Evolutionary conservation across 2,797 vertebrate genomes (phyloP).

Genomic region (Serranus cabrilla): DNA sequence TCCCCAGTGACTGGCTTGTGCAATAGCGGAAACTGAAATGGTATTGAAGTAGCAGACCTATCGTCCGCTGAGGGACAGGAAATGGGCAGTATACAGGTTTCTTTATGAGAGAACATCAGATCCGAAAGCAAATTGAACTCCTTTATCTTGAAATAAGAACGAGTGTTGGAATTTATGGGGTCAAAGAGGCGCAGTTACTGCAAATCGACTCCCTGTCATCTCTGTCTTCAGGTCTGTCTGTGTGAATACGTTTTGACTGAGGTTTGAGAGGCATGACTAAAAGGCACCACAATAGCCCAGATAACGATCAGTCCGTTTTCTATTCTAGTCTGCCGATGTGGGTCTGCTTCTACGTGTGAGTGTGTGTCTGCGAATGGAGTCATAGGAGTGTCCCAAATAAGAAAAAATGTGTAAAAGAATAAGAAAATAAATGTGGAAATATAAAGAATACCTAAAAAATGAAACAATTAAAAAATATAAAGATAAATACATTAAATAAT

Average conservation of each 20-base stretch:
- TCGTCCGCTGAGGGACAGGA: conserved; percentile 24
- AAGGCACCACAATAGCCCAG: conserved; percentile 58
- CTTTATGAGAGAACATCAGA: conserved; percentile 31
- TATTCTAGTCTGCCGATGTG: conserved; percentile 23
- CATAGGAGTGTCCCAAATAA: no score
- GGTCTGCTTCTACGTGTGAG: conserved; percentile 27
- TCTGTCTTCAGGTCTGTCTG: conserved; percentile 36
- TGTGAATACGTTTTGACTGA: conserved; percentile 60
- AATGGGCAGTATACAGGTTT: conserved; percentile 11
- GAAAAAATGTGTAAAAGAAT: no score
- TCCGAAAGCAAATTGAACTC: conserved; percentile 11
- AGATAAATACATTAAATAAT: no score
- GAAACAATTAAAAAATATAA: no score
- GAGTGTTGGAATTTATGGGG: conserved; percentile 15
- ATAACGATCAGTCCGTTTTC: conserved; percentile 48
- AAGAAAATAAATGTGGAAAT: no score
- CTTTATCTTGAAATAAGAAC: conserved; percentile 30
- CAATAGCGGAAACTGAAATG: conserved; percentile 49
- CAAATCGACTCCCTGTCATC: conserved; percentile 20
- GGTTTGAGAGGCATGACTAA: conserved; percentile 59
- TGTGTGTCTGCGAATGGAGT: conserved; percentile 15
- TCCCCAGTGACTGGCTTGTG: conserved; percentile 42
- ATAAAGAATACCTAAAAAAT: no score
- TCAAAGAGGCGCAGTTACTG: conserved; percentile 6
- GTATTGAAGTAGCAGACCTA: conserved; percentile 42